phyloP scores from a whole-genome alignment of 2,113 vertebrate species.

The Solea solea region DNA sequence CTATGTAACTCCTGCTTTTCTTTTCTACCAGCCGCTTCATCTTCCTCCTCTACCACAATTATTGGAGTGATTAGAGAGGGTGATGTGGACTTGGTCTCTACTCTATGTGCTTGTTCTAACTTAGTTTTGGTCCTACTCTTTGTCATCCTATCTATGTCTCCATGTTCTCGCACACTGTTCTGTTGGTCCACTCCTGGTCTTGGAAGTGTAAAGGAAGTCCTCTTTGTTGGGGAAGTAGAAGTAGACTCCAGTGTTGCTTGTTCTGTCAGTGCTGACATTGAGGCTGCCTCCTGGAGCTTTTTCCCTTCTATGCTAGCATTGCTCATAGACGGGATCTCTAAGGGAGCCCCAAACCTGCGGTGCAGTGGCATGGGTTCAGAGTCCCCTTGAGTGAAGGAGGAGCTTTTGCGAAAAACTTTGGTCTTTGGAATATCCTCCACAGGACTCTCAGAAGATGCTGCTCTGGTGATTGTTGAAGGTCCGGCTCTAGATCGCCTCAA shows the following conservation, averaged over 20 bases:
- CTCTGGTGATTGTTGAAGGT: constrained; percentile 77
- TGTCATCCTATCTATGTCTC: not conserved
- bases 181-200: constrained; percentile 51
- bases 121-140: constrained; percentile 61
- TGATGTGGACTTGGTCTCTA: constrained; percentile 29
- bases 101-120: constrained; percentile 3
- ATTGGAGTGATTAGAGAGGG: constrained; percentile 56
- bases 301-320: constrained; percentile 67
- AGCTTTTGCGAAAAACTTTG: constrained; percentile 87
- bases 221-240: constrained; percentile 54
- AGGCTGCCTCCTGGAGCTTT: constrained; percentile 86
- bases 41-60: constrained; percentile 61
- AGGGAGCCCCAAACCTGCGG: constrained; percentile 88
- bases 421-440: constrained; percentile 75
- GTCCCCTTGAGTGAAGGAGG: constrained; percentile 91
- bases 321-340: constrained; percentile 87
- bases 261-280: constrained; percentile 86
- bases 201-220: constrained; percentile 44
- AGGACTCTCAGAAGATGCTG: constrained; percentile 86
- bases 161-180: constrained; percentile 19
- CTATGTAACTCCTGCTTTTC: constrained; percentile 21
- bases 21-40: constrained; percentile 45
- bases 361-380: constrained; percentile 88
- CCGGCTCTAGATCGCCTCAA: constrained; percentile 73
- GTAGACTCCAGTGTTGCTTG: constrained; percentile 67